A percentile compares a stretch with the other conserved stretches of the same genome.
These are phyloP conservation scores for Chaetodon trifasciatus DNA, from an alignment of 2,797 vertebrate genomes.

Conservation along the genomic window DNA sequence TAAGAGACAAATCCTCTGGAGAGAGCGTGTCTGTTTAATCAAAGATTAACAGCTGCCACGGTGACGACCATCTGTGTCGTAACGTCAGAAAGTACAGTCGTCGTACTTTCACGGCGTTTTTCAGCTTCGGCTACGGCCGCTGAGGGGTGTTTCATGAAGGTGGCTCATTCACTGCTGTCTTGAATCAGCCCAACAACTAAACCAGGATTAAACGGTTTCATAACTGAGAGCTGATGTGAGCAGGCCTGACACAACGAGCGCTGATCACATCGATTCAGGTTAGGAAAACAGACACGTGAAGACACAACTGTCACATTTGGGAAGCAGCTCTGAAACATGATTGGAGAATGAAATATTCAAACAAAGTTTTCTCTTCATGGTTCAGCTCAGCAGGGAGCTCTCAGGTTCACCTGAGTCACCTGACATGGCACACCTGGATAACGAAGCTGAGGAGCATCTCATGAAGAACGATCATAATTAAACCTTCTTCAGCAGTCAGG, in stretches of 20 bases:
- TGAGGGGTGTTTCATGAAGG: neutral
- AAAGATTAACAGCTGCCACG: slow-evolving; percentile 55
- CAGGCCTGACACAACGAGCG: neutral
- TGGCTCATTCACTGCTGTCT: neutral
- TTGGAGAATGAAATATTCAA: neutral
- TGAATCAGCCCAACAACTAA: neutral
- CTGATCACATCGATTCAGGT: neutral
- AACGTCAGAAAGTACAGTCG: neutral
- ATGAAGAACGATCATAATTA: no score
- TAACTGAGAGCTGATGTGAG: neutral
- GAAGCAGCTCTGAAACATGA: neutral
- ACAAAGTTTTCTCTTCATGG: no score
- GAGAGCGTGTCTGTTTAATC: slow-evolving; percentile 56
- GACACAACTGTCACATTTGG: neutral
- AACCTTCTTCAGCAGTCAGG: no score
- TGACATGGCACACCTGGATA: no score
- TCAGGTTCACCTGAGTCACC: no score
- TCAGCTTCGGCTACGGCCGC: neutral
- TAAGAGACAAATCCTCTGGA: slow-evolving; percentile 62
- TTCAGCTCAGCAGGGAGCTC: no score
- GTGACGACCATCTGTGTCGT: slow-evolving; percentile 45
- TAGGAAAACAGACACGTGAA: neutral
- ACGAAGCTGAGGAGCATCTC: no score
- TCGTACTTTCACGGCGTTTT: neutral
- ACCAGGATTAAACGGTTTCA: neutral